Base-by-base conservation (phyloP, 2,113 vertebrate species). In the Xiphorhynchus elegans region DNA sequence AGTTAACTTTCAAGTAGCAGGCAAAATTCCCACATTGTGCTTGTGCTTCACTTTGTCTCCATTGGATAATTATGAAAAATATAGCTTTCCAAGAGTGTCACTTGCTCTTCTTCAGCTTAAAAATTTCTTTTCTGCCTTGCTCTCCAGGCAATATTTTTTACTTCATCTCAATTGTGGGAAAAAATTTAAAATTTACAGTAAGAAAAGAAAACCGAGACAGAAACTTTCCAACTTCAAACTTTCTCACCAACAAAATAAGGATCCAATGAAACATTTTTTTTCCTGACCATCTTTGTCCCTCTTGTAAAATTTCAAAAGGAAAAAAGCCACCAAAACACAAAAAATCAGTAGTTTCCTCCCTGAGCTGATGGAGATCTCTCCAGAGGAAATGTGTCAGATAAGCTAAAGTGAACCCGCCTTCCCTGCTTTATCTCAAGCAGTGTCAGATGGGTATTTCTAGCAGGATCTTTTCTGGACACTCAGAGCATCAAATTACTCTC, bases 391-490 rank as follows among this genome's bases (percentile, higher is more conserved):
- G 72, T 78, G 83, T 58, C 68, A 1, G 96, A 96, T 96, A 97
- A 96, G 93, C 82, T 88, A 55, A 95, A 96, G 93, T 93, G 67
- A 93, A 84, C 79, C 85, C 25, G 9, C 44, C 85, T 90, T 79
- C 66, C 78, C 93, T 96, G 92, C 64, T 96, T 97, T 96, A 94
- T 96, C 88, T 94, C 93, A 96, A 90, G 73, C 52, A 44, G 84
- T 95, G 96, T 96, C 93, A 96, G 87, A 95, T 78, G 96, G 85
- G 90, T 94, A 90, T 96, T 95, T 94, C 93, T 44, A 84, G 60
- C 82, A 93, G 85, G 92, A 93, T 93, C 56, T 75, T 49, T 83
- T 56, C 72, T 89, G 92, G 93, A 93, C 92, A 92, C 79, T 92
- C 59, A 74, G 85, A 81, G 95, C 90, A 92, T 96, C 92, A 2